Conservation (phyloP, 2,113 vertebrate species). For the Ranitomeya variabilis region DNA sequence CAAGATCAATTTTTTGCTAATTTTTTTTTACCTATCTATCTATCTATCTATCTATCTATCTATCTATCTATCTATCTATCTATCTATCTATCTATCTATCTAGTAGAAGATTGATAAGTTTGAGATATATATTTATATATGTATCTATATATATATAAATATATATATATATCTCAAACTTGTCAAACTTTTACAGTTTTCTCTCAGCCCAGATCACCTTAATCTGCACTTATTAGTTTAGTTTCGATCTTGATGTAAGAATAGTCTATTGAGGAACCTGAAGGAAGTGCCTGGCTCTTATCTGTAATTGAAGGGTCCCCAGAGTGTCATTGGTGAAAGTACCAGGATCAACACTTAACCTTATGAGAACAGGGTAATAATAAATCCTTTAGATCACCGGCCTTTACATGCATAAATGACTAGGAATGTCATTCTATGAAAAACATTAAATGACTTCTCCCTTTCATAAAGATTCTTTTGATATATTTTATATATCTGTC, state of each 20-base stretch:
- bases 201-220: not conserved
- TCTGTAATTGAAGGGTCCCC: constrained; percentile 51
- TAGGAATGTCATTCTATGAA: not conserved
- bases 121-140: no score
- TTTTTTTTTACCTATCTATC: not conserved
- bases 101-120: no score
- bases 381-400: not conserved
- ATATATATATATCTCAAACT: no score
- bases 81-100: constrained; percentile 23
- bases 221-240: not conserved
- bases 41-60: not conserved
- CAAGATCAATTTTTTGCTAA: no score
- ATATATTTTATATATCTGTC: not conserved
- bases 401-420: not conserved
- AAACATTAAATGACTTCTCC: not conserved
- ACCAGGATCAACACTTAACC: constrained; percentile 38
- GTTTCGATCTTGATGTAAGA: not conserved
- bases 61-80: constrained; percentile 13
- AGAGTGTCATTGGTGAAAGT: constrained; percentile 44
- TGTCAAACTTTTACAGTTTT: no score
- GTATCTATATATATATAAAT: not conserved
- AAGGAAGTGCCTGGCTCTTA: constrained; percentile 25
- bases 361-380: constrained; percentile 13
- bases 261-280: not conserved
- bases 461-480: no score